Percentiles rank a stretch among this genome's conserved stretches.
These are phyloP conservation scores for Scolanthus callimorphus DNA, from an alignment of 92 coral and sea anemone species.

Conservation along the genomic window DNA sequence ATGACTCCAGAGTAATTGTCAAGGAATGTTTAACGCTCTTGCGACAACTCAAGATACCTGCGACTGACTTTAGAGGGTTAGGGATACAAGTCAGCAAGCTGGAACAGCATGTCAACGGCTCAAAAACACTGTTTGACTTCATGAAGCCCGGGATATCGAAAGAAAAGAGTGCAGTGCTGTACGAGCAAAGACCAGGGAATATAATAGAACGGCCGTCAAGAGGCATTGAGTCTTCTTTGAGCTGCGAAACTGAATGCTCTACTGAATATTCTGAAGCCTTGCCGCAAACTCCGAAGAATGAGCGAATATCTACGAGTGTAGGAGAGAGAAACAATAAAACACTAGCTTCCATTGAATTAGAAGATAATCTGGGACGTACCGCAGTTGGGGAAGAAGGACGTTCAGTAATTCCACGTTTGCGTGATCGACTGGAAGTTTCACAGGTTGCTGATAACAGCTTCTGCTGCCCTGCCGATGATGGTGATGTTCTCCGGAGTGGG, in stretches of 20 bases:
- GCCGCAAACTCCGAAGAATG: not conserved
- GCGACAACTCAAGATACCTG: conserved; percentile 57
- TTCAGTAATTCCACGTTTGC: too few species aligned
- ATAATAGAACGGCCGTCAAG: not conserved
- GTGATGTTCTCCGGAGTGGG: not conserved
- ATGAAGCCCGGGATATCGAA: conserved; percentile 31
- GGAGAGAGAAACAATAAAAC: not conserved
- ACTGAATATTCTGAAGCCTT: not conserved
- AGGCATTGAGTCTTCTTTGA: not conserved
- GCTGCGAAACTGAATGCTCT: not conserved
- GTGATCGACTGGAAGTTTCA: not conserved
- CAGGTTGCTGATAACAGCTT: not conserved
- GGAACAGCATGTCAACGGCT: conserved; percentile 22
- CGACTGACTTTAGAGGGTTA: conserved; percentile 88
- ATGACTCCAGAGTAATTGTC: conserved; percentile 63
- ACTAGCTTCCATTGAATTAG: not conserved
- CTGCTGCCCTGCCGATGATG: not conserved
- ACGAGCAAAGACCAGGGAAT: not conserved
- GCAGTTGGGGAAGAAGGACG: not conserved
- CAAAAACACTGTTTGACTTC: conserved; percentile 75
- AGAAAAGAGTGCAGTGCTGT: not conserved
- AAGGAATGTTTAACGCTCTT: conserved; percentile 73
- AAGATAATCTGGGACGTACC: not conserved
- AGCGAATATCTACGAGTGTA: not conserved
- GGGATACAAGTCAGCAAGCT: conserved; percentile 93